Conservation (phyloP, 2,113 vertebrate genomes). For the Zosterops hypoxanthus region DNA sequence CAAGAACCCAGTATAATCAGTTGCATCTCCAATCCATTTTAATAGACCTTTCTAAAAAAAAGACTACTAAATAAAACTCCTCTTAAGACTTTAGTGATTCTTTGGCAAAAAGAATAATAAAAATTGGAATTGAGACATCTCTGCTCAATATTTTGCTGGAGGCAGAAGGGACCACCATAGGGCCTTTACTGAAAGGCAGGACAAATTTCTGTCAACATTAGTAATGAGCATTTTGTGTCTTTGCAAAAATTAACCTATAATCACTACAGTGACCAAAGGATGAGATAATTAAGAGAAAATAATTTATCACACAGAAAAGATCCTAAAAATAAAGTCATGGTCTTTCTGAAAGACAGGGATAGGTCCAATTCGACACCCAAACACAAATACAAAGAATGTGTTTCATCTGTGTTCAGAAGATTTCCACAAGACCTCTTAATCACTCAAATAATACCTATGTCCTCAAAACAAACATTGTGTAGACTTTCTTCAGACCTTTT, state of each 20-base stretch:
- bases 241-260: neutral
- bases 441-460: neutral
- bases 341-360: neutral
- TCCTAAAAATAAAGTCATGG: neutral
- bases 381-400: neutral
- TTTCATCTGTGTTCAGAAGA: neutral
- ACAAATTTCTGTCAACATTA: neutral
- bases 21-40: neutral
- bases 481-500: neutral
- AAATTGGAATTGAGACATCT: neutral
- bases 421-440: neutral
- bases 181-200: neutral
- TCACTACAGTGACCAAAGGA: neutral
- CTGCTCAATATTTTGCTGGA: neutral
- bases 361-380: neutral
- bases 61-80: neutral
- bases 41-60: neutral
- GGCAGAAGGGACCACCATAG: neutral
- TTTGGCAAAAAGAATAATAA: neutral
- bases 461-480: neutral
- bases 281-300: neutral
- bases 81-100: neutral
- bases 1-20: neutral
- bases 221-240: neutral
- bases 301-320: neutral